A percentile compares a stretch with the other conserved stretches of the same genome.
Conservation (phyloP, 2,113 vertebrate species). For the Myiopsitta monachus region DNA sequence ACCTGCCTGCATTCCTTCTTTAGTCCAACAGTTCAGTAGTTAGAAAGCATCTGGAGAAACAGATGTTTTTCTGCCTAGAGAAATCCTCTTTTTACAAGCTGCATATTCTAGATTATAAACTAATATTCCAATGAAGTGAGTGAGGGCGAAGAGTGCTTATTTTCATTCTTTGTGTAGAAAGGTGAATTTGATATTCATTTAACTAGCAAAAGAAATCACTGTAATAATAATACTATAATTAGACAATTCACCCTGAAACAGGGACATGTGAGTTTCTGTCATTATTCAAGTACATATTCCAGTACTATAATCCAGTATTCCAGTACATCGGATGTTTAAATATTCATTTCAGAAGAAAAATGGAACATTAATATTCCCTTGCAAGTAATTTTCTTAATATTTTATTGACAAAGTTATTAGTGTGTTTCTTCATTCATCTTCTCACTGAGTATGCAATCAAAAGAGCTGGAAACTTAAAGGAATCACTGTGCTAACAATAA, state of each 20-base stretch:
- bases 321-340: neutral
- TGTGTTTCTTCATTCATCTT: neutral
- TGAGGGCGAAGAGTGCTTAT: neutral
- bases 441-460: neutral
- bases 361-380: neutral
- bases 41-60: slow-evolving; percentile 31
- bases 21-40: neutral
- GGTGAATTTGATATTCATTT: neutral
- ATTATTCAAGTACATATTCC: neutral
- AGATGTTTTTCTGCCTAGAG: slow-evolving; percentile 8
- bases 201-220: neutral
- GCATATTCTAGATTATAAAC: neutral
- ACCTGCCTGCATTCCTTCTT: neutral
- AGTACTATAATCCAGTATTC: too few species aligned
- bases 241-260: neutral
- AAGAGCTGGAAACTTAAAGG: neutral
- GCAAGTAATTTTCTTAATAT: neutral
- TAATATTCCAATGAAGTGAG: neutral
- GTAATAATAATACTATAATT: neutral
- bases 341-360: neutral
- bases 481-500: rapidly evolving
- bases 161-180: neutral
- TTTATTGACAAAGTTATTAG: neutral
- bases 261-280: neutral
- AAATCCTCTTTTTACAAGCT: neutral